Conservation (phyloP, 2,113 vertebrate genomes). For the Gambusia affinis region DNA sequence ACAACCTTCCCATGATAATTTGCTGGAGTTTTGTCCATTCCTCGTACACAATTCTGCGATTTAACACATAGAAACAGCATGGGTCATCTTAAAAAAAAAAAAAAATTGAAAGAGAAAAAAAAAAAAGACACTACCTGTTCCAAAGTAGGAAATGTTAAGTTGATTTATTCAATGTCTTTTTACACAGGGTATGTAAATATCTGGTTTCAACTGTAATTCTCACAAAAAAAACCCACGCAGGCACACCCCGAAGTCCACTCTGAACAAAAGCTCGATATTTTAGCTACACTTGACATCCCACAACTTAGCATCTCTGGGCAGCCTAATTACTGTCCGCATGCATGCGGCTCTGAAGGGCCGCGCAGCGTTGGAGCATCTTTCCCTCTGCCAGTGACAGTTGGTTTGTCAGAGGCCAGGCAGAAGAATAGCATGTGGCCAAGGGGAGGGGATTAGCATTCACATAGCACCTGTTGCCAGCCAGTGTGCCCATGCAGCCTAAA, state of each 20-base stretch:
- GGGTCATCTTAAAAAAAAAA: too few species aligned
- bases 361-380: slow-evolving; percentile 57
- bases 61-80: neutral
- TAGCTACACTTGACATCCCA: slow-evolving; percentile 63
- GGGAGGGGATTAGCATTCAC: slow-evolving; percentile 78
- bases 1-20: neutral
- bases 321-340: slow-evolving; percentile 71
- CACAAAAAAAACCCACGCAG: slow-evolving; percentile 28
- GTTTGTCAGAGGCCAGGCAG: slow-evolving; percentile 62
- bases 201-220: slow-evolving; percentile 16
- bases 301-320: slow-evolving; percentile 57
- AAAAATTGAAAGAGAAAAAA: neutral
- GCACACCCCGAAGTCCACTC: slow-evolving; percentile 9
- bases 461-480: slow-evolving; percentile 83
- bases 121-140: neutral
- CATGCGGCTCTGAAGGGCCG: slow-evolving; percentile 54
- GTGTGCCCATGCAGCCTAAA: slow-evolving; percentile 74
- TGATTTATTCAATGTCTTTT: neutral
- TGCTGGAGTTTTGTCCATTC: neutral
- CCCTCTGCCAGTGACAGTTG: slow-evolving; percentile 72
- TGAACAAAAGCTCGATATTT: slow-evolving; percentile 50
- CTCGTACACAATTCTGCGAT: neutral
- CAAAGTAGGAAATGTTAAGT: neutral
- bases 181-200: neutral
- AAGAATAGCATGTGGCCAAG: slow-evolving; percentile 66